Conservation (phyloP, 2,888 invertebrate species). For the Tenthredo amoena region DNA sequence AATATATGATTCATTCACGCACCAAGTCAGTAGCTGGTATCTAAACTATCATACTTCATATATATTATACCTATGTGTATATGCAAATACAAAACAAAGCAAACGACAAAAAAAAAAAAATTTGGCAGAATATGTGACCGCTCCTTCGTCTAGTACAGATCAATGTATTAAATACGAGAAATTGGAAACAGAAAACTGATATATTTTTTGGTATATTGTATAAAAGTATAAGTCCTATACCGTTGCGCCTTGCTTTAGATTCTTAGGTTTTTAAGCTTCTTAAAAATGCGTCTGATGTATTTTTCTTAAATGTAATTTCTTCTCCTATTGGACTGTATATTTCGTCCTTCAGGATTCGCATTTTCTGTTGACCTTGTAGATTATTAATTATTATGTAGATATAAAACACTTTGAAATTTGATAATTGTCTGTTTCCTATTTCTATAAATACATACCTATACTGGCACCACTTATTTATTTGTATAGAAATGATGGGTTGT, state of each 20-base stretch:
- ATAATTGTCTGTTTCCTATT: not conserved
- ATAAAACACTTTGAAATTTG: not conserved
- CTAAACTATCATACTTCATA: not conserved
- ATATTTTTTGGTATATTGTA: not conserved
- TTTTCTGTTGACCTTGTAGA: not conserved
- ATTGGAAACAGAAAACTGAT: not conserved
- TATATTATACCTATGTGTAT: not conserved
- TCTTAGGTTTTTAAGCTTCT: not conserved
- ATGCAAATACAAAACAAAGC: not conserved
- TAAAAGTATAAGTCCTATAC: not conserved
- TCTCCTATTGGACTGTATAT: not conserved
- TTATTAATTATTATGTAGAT: too few relatives aligned
- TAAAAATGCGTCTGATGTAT: not conserved
- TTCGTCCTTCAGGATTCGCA: not conserved
- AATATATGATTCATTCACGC: conserved; percentile 5
- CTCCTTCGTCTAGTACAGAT: conserved; percentile 25
- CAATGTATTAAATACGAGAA: not conserved
- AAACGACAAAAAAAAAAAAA: not conserved
- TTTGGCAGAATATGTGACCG: not conserved
- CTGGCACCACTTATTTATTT: not conserved
- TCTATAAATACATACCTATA: not conserved
- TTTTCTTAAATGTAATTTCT: too few relatives aligned
- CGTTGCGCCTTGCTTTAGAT: not conserved
- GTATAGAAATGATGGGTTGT: not conserved
- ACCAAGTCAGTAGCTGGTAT: conserved; percentile 16